Conservation (phyloP, 2,888 invertebrate genomes). For the Drosophila infuscata region DNA sequence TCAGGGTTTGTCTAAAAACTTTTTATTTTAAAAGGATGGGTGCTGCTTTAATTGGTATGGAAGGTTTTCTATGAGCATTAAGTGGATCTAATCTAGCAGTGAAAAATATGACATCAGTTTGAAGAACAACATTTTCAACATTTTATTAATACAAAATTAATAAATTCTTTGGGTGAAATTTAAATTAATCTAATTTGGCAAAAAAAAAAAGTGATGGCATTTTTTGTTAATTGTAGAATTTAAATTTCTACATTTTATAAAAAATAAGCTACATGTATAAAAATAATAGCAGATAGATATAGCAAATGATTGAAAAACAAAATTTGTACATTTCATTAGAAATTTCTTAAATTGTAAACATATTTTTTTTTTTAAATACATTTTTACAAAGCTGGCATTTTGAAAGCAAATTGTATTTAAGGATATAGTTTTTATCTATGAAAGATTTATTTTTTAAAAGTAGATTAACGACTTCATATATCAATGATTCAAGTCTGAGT, state of each 20-base stretch:
- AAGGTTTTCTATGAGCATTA: not conserved
- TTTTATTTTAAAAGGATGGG: slow-evolving; percentile 26
- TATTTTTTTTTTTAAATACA: not conserved
- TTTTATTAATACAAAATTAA: too few relatives aligned
- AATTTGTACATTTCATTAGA: not conserved
- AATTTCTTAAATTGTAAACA: not conserved
- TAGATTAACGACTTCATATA: not conserved
- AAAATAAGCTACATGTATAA: too few relatives aligned
- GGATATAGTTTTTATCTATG: not conserved
- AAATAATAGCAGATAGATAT: too few relatives aligned
- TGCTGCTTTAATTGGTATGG: slow-evolving; percentile 18
- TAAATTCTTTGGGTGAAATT: too few relatives aligned
- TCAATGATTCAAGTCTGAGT: not conserved
- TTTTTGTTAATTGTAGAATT: too few relatives aligned
- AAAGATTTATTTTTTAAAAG: not conserved
- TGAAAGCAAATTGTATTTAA: not conserved
- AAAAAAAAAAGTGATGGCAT: not conserved
- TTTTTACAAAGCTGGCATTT: too few relatives aligned
- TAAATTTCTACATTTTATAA: too few relatives aligned
- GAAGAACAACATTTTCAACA: not conserved
- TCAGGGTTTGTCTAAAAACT: slow-evolving; percentile 29
- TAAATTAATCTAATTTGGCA: not conserved
- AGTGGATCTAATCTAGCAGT: not conserved
- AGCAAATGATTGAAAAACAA: too few relatives aligned
- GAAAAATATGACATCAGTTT: not conserved